These are phyloP conservation scores for Myanophis thanlyinensis DNA, from an alignment of 2,113 vertebrate species.

Conservation along the genomic window DNA sequence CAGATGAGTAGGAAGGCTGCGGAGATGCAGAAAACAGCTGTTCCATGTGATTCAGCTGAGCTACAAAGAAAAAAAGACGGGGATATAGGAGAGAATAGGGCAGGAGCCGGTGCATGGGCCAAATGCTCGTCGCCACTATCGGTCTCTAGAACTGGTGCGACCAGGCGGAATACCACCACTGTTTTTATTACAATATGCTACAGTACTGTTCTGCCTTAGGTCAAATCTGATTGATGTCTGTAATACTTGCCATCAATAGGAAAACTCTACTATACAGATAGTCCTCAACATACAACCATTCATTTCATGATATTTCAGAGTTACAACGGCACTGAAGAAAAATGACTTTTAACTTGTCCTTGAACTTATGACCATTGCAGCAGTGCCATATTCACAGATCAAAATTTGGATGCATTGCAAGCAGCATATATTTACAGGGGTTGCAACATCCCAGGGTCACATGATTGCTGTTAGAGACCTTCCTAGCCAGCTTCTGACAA, in stretches of 20 bases:
- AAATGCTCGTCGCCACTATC: too few relatives aligned
- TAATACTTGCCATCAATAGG: neutral
- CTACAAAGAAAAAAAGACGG: too few relatives aligned
- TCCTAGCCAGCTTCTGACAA: neutral
- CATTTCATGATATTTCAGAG: neutral
- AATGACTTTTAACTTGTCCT: neutral
- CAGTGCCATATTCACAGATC: neutral
- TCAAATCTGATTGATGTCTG: neutral
- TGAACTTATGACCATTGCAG: neutral
- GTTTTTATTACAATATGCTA: neutral
- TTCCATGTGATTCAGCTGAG: too few relatives aligned
- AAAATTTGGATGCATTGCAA: neutral
- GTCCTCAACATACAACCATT: neutral
- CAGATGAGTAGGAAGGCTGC: too few relatives aligned
- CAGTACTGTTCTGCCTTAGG: neutral
- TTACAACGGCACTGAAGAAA: neutral
- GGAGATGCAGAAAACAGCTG: too few relatives aligned
- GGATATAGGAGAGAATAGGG: too few relatives aligned
- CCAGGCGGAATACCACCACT: too few relatives aligned
- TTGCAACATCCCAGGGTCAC: neutral
- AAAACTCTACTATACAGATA: neutral
- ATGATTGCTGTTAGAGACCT: neutral
- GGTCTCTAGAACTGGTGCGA: too few relatives aligned
- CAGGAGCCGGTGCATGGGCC: too few relatives aligned
- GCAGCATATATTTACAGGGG: neutral